A percentile compares a stretch with the other conserved stretches of the same genome.
These are phyloP conservation scores for Brachyhypopomus gauderio DNA, from an alignment of 2,113 vertebrate genomes.

Conservation along the genomic window DNA sequence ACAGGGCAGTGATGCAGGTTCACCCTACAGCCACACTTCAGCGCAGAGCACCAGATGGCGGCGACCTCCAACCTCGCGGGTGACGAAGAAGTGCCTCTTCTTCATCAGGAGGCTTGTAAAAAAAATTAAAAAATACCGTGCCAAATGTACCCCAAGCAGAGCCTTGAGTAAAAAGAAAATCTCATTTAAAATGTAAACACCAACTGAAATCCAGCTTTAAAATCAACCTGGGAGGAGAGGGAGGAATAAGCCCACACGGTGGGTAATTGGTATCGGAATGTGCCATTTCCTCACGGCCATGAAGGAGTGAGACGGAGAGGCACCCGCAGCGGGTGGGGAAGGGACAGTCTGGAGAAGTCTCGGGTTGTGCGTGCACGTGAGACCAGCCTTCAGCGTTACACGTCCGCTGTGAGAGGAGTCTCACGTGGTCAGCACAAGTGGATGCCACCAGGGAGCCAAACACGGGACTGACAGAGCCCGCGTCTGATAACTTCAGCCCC, in stretches of 20 bases:
- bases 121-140: too few relatives aligned
- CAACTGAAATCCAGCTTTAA: slow-evolving; percentile 4
- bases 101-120: too few relatives aligned
- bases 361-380: slow-evolving; percentile 3
- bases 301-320: slow-evolving; percentile 6
- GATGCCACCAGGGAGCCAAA: too few relatives aligned
- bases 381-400: not conserved
- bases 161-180: slow-evolving; percentile 1
- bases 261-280: slow-evolving; percentile 39
- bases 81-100: too few relatives aligned
- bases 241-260: not conserved
- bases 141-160: too few relatives aligned
- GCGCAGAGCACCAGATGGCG: too few relatives aligned
- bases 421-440: too few relatives aligned
- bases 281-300: slow-evolving; percentile 10
- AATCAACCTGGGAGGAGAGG: slow-evolving; percentile 1
- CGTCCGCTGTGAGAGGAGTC: not conserved
- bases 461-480: too few relatives aligned
- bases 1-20: too few relatives aligned
- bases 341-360: slow-evolving; percentile 20
- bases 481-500: too few relatives aligned
- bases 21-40: too few relatives aligned
- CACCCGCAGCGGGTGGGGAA: slow-evolving; percentile 33
- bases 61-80: too few relatives aligned
- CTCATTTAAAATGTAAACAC: not conserved